phyloP scores from a whole-genome alignment of 2,113 vertebrate species.

The Narcine bancroftii region DNA sequence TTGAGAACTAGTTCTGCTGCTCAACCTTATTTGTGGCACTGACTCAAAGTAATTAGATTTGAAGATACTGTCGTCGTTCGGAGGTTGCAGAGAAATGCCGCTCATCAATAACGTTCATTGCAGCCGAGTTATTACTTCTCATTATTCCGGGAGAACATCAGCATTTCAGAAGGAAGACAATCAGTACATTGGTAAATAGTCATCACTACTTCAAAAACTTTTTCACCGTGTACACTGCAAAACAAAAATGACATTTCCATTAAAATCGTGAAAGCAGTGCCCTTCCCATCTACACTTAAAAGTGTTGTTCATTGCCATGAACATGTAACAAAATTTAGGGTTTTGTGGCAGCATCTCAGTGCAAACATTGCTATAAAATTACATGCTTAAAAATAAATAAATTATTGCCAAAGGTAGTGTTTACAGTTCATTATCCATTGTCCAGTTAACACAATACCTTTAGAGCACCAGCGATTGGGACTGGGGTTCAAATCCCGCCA shows the following conservation, averaged over 20 bases:
- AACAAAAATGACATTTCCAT: not conserved
- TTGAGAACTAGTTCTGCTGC: constrained; percentile 2
- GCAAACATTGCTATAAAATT: too few species aligned
- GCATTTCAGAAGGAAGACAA: constrained; percentile 10
- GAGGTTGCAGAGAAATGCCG: not conserved
- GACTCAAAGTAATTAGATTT: not conserved
- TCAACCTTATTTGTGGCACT: not conserved
- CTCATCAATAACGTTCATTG: constrained; percentile 14
- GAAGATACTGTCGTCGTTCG: not conserved
- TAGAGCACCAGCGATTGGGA: too few species aligned
- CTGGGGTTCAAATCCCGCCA: too few species aligned
- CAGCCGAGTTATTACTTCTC: not conserved
- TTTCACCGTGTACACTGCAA: not conserved
- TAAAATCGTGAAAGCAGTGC: not conserved
- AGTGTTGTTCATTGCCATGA: too few species aligned
- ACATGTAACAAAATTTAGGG: too few species aligned
- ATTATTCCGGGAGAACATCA: not conserved
- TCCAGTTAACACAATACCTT: too few species aligned
- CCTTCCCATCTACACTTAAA: not conserved
- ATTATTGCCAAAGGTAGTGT: too few species aligned
- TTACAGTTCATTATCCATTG: too few species aligned
- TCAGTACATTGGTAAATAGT: constrained; percentile 24
- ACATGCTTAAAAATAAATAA: too few species aligned
- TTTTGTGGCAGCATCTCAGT: too few species aligned
- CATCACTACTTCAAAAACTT: not conserved